phyloP scores from a whole-genome alignment of 1,140 invertebrate species.

The Listronotus oregonensis region DNA sequence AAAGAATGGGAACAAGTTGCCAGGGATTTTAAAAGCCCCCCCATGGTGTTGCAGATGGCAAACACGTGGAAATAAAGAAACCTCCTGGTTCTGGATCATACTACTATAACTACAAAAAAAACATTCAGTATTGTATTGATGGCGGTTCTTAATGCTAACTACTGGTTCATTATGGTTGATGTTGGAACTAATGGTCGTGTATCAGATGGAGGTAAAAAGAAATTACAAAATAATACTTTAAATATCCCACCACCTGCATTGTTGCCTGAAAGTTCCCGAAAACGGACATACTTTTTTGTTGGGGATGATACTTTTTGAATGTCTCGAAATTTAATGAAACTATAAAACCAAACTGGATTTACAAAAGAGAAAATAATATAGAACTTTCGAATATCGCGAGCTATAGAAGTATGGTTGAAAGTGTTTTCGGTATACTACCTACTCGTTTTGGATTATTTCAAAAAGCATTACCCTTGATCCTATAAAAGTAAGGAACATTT shows the following conservation, averaged over 20 bases:
- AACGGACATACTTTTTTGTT: conserved; percentile 26
- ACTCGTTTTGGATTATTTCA: conserved; percentile 51
- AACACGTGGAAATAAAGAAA: conserved; percentile 41
- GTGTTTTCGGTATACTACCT: conserved; percentile 58
- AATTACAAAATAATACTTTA: conserved; percentile 18
- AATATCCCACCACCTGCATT: conserved; percentile 22
- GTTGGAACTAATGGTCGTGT: too few species aligned
- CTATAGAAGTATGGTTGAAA: conserved; percentile 55
- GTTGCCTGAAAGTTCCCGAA: not conserved
- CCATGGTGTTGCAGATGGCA: conserved; percentile 13
- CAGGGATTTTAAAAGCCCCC: conserved; percentile 17
- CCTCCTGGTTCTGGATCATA: conserved; percentile 45
- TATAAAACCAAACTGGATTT: conserved; percentile 50
- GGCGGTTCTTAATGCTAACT: conserved; percentile 58
- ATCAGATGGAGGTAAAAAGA: too few species aligned
- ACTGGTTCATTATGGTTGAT: too few species aligned
- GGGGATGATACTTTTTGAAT: conserved; percentile 60
- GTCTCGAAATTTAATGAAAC: conserved; percentile 55
- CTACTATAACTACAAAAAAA: conserved; percentile 61
- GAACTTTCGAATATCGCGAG: conserved; percentile 36
- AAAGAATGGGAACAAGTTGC: conserved; percentile 21
- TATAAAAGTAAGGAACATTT: conserved; percentile 18
- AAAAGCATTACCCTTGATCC: conserved; percentile 27
- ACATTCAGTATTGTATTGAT: conserved; percentile 58
- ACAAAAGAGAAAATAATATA: conserved; percentile 40